phyloP scores from a whole-genome alignment of 2,113 vertebrate genomes.

The Pitta sordida region DNA sequence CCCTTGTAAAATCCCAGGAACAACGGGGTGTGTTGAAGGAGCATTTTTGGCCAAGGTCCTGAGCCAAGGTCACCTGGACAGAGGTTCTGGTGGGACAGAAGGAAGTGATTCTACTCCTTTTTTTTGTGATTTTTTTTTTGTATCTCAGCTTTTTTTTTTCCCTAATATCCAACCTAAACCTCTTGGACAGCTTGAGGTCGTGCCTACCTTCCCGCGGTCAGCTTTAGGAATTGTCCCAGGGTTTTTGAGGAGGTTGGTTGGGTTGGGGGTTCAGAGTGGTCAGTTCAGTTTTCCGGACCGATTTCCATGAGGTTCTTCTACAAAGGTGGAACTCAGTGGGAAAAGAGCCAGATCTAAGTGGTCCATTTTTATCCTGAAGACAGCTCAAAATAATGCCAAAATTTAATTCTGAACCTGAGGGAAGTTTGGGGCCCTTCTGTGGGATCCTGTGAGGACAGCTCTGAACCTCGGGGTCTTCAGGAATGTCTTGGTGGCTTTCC shows the following conservation, averaged over 20 bases:
- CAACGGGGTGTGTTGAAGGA: background rate
- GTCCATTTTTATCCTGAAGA: background rate
- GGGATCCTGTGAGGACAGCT: background rate
- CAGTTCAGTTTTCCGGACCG: background rate
- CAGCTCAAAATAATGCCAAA: background rate
- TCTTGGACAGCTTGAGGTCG: too few relatives aligned
- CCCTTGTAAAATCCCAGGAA: too few relatives aligned
- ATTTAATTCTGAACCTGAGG: background rate
- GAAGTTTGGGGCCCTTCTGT: background rate
- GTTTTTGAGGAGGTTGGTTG: background rate
- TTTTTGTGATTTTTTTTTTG: background rate
- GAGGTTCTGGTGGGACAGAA: background rate
- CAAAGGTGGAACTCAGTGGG: background rate
- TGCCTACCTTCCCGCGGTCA: rapidly evolving
- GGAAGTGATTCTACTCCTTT: background rate
- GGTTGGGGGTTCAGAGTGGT: background rate
- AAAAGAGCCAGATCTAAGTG: background rate
- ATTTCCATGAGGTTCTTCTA: background rate
- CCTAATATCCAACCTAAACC: too few relatives aligned
- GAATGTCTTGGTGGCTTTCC: background rate
- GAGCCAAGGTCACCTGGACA: background rate
- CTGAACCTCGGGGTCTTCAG: background rate
- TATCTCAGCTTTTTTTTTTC: background rate
- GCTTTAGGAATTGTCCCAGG: background rate
- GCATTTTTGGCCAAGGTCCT: background rate